Evolutionary conservation across 2,113 vertebrate species (phyloP).

Genomic region (Oceanites oceanicus): DNA sequence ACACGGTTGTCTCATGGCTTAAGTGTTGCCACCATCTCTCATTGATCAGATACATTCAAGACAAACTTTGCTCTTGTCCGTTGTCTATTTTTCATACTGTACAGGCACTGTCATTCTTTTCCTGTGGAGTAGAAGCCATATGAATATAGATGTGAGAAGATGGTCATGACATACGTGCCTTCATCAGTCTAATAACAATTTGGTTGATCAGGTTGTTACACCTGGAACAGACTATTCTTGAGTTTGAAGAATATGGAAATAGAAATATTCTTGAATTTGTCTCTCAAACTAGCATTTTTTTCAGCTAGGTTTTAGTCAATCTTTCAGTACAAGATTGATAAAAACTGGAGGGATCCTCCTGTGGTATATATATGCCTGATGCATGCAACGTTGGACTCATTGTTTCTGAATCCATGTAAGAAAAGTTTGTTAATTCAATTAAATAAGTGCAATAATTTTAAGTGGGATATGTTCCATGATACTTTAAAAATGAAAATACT

Average conservation of each 20-base stretch:
- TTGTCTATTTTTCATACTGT: background rate
- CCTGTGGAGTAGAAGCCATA: background rate
- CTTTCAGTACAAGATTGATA: background rate
- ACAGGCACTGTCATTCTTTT: background rate
- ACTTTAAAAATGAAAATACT: background rate
- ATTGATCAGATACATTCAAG: background rate
- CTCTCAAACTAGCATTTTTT: background rate
- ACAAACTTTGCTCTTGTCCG: background rate
- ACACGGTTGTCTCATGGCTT: rapidly evolving
- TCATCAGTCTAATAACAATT: background rate
- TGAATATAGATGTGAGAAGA: background rate
- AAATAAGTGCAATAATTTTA: background rate
- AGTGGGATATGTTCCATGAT: background rate
- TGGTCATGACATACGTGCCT: background rate
- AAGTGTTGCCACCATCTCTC: background rate
- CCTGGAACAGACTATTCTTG: background rate
- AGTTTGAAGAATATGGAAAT: background rate
- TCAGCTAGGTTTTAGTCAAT: background rate
- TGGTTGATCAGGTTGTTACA: background rate
- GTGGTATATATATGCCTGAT: background rate
- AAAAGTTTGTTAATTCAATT: background rate
- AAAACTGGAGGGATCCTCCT: background rate
- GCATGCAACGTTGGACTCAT: background rate
- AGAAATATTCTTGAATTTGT: background rate
- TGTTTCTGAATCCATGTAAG: background rate